These are phyloP conservation scores for Drosophila watanabei DNA, from an alignment of 1,140 invertebrate species.

Conservation along the genomic window DNA sequence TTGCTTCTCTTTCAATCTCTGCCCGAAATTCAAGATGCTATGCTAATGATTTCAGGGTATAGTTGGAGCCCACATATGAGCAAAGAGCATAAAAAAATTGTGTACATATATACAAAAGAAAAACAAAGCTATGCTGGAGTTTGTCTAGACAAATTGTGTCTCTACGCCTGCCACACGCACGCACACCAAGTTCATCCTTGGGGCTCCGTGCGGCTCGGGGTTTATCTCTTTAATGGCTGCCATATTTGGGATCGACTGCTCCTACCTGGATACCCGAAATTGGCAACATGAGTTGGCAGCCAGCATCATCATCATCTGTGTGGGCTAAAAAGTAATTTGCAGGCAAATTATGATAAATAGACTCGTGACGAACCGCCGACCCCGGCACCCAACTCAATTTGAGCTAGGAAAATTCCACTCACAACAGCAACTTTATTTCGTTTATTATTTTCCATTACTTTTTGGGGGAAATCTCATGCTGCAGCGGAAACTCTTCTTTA, in stretches of 20 bases:
- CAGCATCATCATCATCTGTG: slow-evolving; percentile 35
- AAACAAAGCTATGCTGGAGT: slow-evolving; percentile 45
- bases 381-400: slow-evolving; percentile 32
- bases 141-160: slow-evolving; percentile 74
- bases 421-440: slow-evolving; percentile 12
- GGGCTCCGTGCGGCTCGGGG: slow-evolving; percentile 14
- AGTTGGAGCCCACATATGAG: slow-evolving; percentile 1
- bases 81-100: neutral
- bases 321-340: slow-evolving; percentile 67
- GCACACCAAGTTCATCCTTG: neutral
- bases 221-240: slow-evolving; percentile 80
- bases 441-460: slow-evolving; percentile 21
- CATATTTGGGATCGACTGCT: slow-evolving; percentile 59
- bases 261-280: slow-evolving; percentile 46
- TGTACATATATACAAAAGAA: slow-evolving; percentile 1
- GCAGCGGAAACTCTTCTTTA: slow-evolving; percentile 3
- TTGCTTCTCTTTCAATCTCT: no score
- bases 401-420: slow-evolving; percentile 1
- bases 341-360: slow-evolving; percentile 80
- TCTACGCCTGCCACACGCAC: slow-evolving; percentile 48
- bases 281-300: slow-evolving; percentile 73
- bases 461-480: neutral
- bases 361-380: slow-evolving; percentile 31
- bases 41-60: slow-evolving; percentile 23
- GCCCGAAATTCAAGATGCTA: neutral